These are phyloP conservation scores for Amniataba percoides DNA, from an alignment of 2,797 vertebrate genomes.

Conservation along the genomic window DNA sequence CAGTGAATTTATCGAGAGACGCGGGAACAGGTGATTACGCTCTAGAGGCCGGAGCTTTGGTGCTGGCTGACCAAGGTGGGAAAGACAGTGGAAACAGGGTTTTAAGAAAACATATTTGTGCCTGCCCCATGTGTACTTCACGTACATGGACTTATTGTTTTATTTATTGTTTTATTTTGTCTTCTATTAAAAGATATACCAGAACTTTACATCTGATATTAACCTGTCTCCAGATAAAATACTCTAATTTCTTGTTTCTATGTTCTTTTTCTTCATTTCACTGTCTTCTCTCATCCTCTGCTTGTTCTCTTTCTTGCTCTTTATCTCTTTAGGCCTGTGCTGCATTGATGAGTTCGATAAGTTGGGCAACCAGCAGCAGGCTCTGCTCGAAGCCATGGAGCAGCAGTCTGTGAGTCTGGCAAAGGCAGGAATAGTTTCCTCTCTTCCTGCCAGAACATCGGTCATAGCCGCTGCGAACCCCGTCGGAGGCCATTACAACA, in stretches of 20 bases:
- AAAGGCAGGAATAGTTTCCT: conserved; percentile 97
- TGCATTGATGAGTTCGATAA: conserved; percentile 99
- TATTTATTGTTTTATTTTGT: too few species aligned
- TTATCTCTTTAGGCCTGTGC: conserved; percentile 78
- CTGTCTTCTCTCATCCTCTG: background rate
- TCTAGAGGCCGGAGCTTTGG: conserved; percentile 95
- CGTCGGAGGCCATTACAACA: conserved; percentile 96
- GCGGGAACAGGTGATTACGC: conserved; percentile 93
- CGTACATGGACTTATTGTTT: too few species aligned
- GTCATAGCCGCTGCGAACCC: conserved; percentile 97
- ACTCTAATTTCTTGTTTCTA: background rate
- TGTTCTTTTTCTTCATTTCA: background rate
- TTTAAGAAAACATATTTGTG: background rate
- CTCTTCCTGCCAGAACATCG: conserved; percentile 94
- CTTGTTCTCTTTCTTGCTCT: background rate
- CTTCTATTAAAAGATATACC: background rate
- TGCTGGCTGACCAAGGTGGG: conserved; percentile 88
- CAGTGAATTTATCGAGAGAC: conserved; percentile 94
- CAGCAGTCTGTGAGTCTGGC: conserved; percentile 98
- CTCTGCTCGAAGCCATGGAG: conserved; percentile 97
- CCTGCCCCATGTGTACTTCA: background rate
- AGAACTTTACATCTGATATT: background rate
- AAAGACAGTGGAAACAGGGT: background rate
- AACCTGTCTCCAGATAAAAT: background rate
- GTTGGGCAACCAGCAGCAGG: conserved; percentile 96